Conservation (phyloP, 1,140 invertebrate genomes). For the Ceratosolen solmsi region DNA sequence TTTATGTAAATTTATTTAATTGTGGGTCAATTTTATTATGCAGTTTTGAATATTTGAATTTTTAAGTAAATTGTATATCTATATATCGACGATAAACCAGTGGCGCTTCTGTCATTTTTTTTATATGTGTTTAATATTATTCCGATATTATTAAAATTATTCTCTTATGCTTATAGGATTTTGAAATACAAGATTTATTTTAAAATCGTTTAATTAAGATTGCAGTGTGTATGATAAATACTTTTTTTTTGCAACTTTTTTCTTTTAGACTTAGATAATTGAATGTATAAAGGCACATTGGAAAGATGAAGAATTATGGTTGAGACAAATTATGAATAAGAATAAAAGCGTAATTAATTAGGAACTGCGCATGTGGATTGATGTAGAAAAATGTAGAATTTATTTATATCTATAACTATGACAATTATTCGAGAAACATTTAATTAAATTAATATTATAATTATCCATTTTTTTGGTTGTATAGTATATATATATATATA, state of each 20-base stretch:
- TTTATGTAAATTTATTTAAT: conserved; percentile 33
- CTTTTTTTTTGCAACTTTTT: not conserved
- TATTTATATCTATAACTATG: no score
- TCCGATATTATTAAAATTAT: conserved; percentile 4
- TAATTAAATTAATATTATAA: no score
- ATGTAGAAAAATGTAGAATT: no score
- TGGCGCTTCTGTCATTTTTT: not conserved
- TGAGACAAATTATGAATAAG: not conserved
- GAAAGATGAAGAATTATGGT: not conserved
- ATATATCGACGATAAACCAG: not conserved
- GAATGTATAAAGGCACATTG: no score
- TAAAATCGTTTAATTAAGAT: conserved; percentile 1
- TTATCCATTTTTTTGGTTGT: no score
- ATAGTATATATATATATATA: no score
- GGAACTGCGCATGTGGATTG: no score
- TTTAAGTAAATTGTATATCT: no score
- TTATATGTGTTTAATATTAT: not conserved
- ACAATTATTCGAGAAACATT: no score
- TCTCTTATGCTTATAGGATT: no score
- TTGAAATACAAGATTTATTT: not conserved
- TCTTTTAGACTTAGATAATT: not conserved
- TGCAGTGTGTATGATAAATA: not conserved
- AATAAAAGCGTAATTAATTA: not conserved
- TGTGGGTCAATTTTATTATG: conserved; percentile 19
- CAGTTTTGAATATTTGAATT: not conserved